A percentile compares a stretch with the other conserved stretches of the same genome.
Evolutionary conservation across 2,888 invertebrate genomes (phyloP).

Genomic region (Torymus aiolomorphi): DNA sequence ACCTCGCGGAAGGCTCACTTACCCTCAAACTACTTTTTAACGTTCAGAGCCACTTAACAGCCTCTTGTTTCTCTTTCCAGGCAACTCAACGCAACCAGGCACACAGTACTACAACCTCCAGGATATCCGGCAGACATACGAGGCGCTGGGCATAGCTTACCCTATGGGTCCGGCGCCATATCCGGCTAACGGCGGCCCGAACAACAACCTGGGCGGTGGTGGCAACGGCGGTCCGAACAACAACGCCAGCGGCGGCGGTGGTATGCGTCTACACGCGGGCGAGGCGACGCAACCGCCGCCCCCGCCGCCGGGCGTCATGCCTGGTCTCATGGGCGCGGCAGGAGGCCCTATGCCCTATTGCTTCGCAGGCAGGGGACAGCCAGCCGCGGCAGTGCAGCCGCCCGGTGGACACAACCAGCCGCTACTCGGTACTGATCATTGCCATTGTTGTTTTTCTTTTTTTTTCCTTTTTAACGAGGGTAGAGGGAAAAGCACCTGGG

Average conservation of each 20-base stretch:
- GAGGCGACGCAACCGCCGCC: slow-evolving; percentile 23
- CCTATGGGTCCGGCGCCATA: slow-evolving; percentile 31
- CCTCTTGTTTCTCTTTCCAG: background rate
- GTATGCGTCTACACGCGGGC: slow-evolving; percentile 37
- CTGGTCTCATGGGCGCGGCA: slow-evolving; percentile 42
- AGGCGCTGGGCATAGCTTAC: slow-evolving; percentile 51
- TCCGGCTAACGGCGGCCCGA: background rate
- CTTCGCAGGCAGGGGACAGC: slow-evolving; percentile 29
- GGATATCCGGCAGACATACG: slow-evolving; percentile 54
- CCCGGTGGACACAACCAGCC: slow-evolving; percentile 43
- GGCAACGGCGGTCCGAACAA: slow-evolving; percentile 3
- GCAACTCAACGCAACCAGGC: slow-evolving; percentile 35
- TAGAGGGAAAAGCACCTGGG: too few species aligned
- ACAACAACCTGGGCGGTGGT: background rate
- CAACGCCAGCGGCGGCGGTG: slow-evolving; percentile 6
- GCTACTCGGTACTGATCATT: slow-evolving; percentile 51
- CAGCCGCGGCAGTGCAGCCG: slow-evolving; percentile 27
- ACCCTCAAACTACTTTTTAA: too few species aligned
- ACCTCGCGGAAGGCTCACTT: too few species aligned
- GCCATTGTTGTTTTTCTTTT: too few species aligned
- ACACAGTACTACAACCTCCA: slow-evolving; percentile 44
- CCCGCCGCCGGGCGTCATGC: slow-evolving; percentile 47
- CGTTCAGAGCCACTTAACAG: too few species aligned
- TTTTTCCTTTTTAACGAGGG: too few species aligned
- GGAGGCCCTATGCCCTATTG: slow-evolving; percentile 35